Conservation (phyloP, 2,888 invertebrate species). For the Tricholauxania praeusta region DNA sequence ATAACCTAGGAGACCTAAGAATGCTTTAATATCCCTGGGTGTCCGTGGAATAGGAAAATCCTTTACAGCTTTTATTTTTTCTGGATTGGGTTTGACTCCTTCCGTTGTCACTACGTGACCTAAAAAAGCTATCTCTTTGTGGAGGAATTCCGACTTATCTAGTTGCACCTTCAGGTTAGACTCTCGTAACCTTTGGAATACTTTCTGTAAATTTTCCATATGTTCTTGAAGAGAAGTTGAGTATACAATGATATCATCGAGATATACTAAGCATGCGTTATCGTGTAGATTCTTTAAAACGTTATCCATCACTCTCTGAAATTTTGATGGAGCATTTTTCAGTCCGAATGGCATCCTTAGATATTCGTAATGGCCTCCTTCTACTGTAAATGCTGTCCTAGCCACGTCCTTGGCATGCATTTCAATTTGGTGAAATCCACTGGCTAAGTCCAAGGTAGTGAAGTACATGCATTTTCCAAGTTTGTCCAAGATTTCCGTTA, state of each 20-base stretch:
- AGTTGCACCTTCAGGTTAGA: slow-evolving; percentile 48
- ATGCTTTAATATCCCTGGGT: not conserved
- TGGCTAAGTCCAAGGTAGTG: slow-evolving; percentile 19
- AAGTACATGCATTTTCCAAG: slow-evolving; percentile 11
- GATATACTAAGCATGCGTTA: slow-evolving; percentile 18
- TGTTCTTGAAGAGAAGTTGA: slow-evolving; percentile 54
- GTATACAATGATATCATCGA: slow-evolving; percentile 17
- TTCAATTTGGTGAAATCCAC: slow-evolving; percentile 11
- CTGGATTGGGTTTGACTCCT: slow-evolving; percentile 36
- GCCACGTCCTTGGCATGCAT: slow-evolving; percentile 1
- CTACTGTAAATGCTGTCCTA: slow-evolving; percentile 3
- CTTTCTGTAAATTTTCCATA: slow-evolving; percentile 43
- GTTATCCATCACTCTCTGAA: too few relatives aligned
- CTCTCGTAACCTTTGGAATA: slow-evolving; percentile 48
- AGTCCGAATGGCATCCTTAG: too few relatives aligned
- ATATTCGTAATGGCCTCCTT: too few relatives aligned
- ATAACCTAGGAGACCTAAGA: not conserved
- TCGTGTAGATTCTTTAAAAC: too few relatives aligned
- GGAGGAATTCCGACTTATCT: too few relatives aligned
- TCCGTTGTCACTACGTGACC: slow-evolving; percentile 56
- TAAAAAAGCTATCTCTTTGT: slow-evolving; percentile 37
- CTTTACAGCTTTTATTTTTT: not conserved
- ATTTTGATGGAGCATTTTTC: too few relatives aligned
- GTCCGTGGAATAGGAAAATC: not conserved
- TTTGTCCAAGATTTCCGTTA: slow-evolving; percentile 25